Percentiles rank a stretch among this genome's conserved stretches.
Conservation (phyloP, 1,140 invertebrate species). For the Heliconius eleuchia region DNA sequence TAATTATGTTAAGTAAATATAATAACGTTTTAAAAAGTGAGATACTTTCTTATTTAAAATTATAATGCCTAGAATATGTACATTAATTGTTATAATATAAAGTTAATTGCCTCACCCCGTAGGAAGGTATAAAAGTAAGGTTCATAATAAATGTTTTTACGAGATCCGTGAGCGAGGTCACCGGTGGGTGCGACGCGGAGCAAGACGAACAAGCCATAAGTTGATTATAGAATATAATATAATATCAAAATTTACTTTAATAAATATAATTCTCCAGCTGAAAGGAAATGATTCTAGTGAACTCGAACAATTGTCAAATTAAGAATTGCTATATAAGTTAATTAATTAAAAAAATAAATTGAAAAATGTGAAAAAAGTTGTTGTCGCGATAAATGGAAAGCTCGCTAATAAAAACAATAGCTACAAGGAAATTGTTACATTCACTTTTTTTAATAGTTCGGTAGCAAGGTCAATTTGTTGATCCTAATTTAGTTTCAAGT, state of each 20-base stretch:
- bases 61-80: neutral
- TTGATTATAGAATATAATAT: neutral
- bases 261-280: too few relatives aligned
- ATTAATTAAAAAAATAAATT: neutral
- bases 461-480: neutral
- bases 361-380: neutral
- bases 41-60: neutral
- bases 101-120: neutral
- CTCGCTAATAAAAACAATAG: neutral
- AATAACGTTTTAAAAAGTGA: too few relatives aligned
- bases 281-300: too few relatives aligned
- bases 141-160: slow-evolving; percentile 39
- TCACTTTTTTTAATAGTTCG: neutral
- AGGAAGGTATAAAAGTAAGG: slow-evolving; percentile 37
- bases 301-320: neutral
- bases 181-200: slow-evolving; percentile 17
- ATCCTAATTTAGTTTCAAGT: neutral
- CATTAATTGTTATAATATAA: neutral
- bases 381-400: neutral
- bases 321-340: neutral
- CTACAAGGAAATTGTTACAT: neutral
- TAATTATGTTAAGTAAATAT: neutral
- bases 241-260: too few relatives aligned
- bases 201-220: slow-evolving; percentile 35
- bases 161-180: slow-evolving; percentile 57